phyloP scores from a whole-genome alignment of 2,113 vertebrate species.

The Rhea americana region DNA sequence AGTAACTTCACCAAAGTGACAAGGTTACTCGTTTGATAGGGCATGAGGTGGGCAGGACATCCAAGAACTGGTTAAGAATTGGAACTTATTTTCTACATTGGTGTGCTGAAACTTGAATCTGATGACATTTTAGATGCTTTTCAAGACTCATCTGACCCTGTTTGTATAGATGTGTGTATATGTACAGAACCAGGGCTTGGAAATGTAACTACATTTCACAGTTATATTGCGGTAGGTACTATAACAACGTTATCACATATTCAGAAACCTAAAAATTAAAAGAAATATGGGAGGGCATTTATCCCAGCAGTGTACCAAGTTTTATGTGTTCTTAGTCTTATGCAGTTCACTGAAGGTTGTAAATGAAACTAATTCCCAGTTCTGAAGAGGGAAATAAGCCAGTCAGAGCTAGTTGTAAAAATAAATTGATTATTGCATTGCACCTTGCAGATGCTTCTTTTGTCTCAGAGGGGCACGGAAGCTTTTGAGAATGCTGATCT shows the following conservation, averaged over 20 bases:
- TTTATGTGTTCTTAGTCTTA: not conserved
- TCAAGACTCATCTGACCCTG: not conserved
- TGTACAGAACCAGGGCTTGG: not conserved
- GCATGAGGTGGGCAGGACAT: not conserved
- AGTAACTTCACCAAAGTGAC: not conserved
- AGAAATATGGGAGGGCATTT: not conserved
- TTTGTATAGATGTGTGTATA: not conserved
- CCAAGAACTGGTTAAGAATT: not conserved
- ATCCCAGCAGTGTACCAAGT: not conserved
- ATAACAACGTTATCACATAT: not conserved
- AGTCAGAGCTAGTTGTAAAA: not conserved
- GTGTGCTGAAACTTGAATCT: not conserved
- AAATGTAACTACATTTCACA: not conserved
- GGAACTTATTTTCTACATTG: not conserved
- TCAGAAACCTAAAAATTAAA: not conserved
- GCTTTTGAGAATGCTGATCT: not conserved
- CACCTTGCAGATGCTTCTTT: not conserved
- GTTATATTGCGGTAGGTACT: not conserved
- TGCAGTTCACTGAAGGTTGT: not conserved
- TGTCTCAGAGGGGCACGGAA: not conserved
- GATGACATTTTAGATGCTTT: not conserved
- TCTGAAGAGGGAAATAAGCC: not conserved
- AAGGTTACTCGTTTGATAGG: not conserved
- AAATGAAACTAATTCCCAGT: not conserved
- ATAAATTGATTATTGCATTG: not conserved